Percentiles rank a stretch among this genome's conserved stretches.
phyloP scores from a whole-genome alignment of 2,888 invertebrate species.

The Andricus curvator region DNA sequence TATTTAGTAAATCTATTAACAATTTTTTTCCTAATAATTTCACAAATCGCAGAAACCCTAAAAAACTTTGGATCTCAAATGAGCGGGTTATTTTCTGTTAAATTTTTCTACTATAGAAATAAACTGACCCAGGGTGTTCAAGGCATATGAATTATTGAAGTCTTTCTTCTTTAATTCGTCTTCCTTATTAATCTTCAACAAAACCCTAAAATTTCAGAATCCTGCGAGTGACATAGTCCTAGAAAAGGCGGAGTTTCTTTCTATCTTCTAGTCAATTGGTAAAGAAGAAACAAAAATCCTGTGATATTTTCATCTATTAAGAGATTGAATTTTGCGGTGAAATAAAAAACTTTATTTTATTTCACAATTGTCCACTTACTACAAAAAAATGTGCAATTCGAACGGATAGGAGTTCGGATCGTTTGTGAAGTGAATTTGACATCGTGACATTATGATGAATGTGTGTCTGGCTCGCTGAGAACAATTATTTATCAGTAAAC shows the following conservation, averaged over 20 bases:
- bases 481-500: constrained; percentile 38
- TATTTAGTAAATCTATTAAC: neutral
- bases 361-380: neutral
- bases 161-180: neutral
- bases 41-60: too few relatives aligned
- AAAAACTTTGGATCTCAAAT: too few relatives aligned
- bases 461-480: constrained; percentile 27
- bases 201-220: neutral
- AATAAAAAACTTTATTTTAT: neutral
- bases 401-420: neutral
- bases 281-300: neutral
- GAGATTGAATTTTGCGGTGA: neutral
- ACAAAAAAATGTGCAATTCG: neutral
- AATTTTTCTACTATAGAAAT: neutral
- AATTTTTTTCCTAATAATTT: too few relatives aligned
- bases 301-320: neutral
- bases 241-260: neutral
- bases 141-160: neutral
- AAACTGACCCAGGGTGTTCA: neutral
- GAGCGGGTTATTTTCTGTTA: too few relatives aligned
- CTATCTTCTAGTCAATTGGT: constrained; percentile 4
- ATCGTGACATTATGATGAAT: constrained; percentile 31
- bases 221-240: neutral
- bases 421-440: constrained; percentile 28
- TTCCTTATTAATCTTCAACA: neutral